Evolutionary conservation across 2,113 vertebrate genomes (phyloP).

Genomic region (Forbesichthys agassizii): DNA sequence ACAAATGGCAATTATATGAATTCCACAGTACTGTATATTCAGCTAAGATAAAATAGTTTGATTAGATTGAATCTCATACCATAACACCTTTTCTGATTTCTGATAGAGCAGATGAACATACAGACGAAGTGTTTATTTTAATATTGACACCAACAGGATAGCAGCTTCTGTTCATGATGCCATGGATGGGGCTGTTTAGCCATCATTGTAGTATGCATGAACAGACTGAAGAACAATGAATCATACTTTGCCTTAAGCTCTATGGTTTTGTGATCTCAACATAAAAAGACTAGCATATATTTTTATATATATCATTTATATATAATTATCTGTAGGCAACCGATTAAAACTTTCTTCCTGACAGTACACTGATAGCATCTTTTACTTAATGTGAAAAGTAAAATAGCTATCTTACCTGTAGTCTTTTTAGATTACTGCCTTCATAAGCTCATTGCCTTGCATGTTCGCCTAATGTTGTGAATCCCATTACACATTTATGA

Average conservation of each 20-base stretch:
- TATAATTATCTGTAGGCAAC: neutral
- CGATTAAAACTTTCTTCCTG: constrained; percentile 26
- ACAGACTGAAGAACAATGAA: neutral
- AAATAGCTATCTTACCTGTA: constrained; percentile 13
- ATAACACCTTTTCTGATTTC: constrained; percentile 11
- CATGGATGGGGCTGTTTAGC: too few relatives aligned
- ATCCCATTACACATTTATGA: constrained; percentile 53
- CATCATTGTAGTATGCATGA: neutral
- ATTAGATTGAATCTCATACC: neutral
- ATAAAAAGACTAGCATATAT: constrained; percentile 7
- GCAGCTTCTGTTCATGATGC: neutral
- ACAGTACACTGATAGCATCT: constrained; percentile 5
- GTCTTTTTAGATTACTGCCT: constrained; percentile 38
- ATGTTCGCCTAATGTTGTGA: constrained; percentile 44
- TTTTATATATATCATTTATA: too few relatives aligned
- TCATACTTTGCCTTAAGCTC: neutral
- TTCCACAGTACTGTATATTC: neutral
- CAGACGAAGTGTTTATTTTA: neutral
- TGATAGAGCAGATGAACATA: neutral
- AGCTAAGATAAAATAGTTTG: neutral
- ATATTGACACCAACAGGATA: neutral
- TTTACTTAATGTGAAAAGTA: constrained; percentile 22
- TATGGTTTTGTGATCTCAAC: neutral
- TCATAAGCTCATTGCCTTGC: constrained; percentile 50
- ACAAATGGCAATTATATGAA: neutral